These are phyloP conservation scores for Podabrus alpinus DNA, from an alignment of 2,888 invertebrate species.

Conservation along the genomic window DNA sequence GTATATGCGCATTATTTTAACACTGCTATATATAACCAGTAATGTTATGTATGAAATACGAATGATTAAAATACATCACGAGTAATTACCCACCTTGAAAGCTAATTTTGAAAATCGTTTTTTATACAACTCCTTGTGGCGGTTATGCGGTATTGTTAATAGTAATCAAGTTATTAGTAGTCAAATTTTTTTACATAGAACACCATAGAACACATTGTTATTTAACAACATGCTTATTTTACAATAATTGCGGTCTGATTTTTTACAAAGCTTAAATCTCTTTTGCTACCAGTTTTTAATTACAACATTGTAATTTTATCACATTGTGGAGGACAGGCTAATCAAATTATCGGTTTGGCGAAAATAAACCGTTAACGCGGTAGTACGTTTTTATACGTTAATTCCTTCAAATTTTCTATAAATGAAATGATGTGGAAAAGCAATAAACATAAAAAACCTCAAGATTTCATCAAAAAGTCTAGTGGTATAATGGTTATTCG, in stretches of 20 bases:
- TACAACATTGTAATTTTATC: no score
- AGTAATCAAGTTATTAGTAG: not conserved
- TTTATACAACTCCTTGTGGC: not conserved
- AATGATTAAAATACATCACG: constrained; percentile 9
- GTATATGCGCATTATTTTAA: constrained; percentile 7
- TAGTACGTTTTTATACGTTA: no score
- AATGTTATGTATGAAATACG: constrained; percentile 9
- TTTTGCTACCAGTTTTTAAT: not conserved
- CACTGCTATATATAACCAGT: not conserved
- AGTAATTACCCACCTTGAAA: not conserved
- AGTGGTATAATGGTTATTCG: no score
- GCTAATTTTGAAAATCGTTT: not conserved
- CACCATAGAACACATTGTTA: not conserved
- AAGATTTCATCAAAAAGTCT: no score
- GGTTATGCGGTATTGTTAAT: not conserved
- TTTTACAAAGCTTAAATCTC: not conserved
- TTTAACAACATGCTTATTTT: not conserved
- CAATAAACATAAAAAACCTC: no score
- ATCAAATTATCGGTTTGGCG: no score
- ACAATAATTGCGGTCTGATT: not conserved
- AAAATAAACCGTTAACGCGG: no score
- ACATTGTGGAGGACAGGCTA: no score
- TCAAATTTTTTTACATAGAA: no score
- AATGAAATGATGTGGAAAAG: no score
- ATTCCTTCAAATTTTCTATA: no score